phyloP scores from a whole-genome alignment of 2,888 invertebrate species.

The Myopa tessellatipennis region DNA sequence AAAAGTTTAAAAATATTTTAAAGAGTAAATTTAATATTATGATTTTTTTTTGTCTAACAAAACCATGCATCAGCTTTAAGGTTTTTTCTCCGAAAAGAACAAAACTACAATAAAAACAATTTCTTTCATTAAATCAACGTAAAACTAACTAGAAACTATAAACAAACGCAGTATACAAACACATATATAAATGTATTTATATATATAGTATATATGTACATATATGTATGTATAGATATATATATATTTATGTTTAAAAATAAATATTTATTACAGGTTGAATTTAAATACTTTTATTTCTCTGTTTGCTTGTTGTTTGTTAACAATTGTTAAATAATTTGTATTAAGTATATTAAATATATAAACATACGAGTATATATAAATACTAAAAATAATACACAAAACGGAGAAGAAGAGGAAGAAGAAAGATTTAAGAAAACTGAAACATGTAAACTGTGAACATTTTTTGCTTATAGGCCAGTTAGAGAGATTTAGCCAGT shows the following conservation, averaged over 20 bases:
- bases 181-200: background rate
- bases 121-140: too few species aligned
- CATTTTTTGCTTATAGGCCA: too few species aligned
- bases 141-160: too few species aligned
- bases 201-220: background rate
- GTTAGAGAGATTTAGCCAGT: background rate
- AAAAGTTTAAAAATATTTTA: too few species aligned
- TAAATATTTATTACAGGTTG: slow-evolving; percentile 22
- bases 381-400: slow-evolving; percentile 1
- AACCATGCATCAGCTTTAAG: too few species aligned
- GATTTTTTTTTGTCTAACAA: too few species aligned
- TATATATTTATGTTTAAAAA: slow-evolving; percentile 14
- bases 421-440: background rate
- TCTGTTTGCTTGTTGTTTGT: slow-evolving; percentile 40
- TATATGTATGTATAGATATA: slow-evolving; percentile 9
- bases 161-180: slow-evolving; percentile 10
- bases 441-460: too few species aligned
- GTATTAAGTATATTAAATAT: slow-evolving; percentile 19
- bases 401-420: background rate
- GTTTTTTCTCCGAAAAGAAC: too few species aligned
- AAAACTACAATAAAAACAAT: too few species aligned
- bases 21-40: too few species aligned
- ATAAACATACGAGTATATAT: slow-evolving; percentile 5
- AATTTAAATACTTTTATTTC: slow-evolving; percentile 27
- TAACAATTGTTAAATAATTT: slow-evolving; percentile 38